Conservation (phyloP, 2,888 invertebrate genomes). For the Hermaeophaga mercurialis region DNA sequence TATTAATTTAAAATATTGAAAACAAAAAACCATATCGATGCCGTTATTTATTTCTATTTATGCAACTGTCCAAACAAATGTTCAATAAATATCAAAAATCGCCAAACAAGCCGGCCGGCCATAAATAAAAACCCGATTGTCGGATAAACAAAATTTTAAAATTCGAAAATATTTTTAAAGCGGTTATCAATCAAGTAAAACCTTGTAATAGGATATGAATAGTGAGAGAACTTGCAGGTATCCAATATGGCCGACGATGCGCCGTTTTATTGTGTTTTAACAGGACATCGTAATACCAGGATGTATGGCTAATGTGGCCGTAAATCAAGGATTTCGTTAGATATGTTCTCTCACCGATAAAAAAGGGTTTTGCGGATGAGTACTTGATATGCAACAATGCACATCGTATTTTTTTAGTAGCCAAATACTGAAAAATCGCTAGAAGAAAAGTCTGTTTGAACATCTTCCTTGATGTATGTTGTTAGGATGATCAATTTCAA, state of each 20-base stretch:
- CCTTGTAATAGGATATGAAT: constrained; percentile 50
- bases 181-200: constrained; percentile 50
- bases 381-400: no score
- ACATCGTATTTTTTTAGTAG: no score
- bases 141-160: constrained; percentile 42
- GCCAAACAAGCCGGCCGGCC: constrained; percentile 38
- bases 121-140: constrained; percentile 45
- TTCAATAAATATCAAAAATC: constrained; percentile 49
- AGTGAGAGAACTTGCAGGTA: constrained; percentile 33
- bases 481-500: no score
- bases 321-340: constrained; percentile 53
- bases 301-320: constrained; percentile 49
- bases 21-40: constrained; percentile 39
- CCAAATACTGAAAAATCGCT: no score
- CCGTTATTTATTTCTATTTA: constrained; percentile 45
- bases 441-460: no score
- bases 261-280: constrained; percentile 51
- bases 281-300: constrained; percentile 49
- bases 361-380: no score
- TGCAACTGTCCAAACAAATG: constrained; percentile 45
- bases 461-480: no score
- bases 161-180: constrained; percentile 22
- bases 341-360: no score
- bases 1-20: constrained; percentile 38
- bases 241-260: constrained; percentile 32